Evolutionary conservation across 35 echinoderm and acorn worm species (phyloP).

Genomic region (Chiridota heheva): DNA sequence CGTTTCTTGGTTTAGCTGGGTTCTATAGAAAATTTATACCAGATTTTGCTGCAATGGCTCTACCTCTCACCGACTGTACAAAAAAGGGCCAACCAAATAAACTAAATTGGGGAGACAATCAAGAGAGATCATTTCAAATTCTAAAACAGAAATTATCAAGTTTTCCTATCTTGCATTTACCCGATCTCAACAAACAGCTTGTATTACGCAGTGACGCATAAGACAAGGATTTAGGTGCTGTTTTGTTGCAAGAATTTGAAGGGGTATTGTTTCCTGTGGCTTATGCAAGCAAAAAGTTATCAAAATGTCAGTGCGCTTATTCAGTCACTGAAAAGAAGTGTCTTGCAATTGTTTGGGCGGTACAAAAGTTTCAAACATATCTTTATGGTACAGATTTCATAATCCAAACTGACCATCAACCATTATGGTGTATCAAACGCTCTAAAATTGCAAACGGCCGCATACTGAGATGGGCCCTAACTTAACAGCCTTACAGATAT

Average conservation of each 20-base stretch:
- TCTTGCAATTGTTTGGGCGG: constrained; percentile 39
- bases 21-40: not conserved
- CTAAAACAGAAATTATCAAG: constrained; percentile 20
- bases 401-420: constrained; percentile 48
- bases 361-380: constrained; percentile 38
- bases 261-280: constrained; percentile 20
- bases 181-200: constrained; percentile 20
- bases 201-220: constrained; percentile 35
- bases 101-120: not conserved
- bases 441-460: constrained; percentile 45
- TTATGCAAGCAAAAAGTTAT: constrained; percentile 40
- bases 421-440: constrained; percentile 23
- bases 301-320: constrained; percentile 21
- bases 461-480: constrained; percentile 53
- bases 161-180: constrained; percentile 32
- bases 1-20: not conserved
- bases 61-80: not conserved
- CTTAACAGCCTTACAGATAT: constrained; percentile 39
- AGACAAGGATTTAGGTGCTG: constrained; percentile 27
- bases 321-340: constrained; percentile 39
- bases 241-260: constrained; percentile 23
- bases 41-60: not conserved
- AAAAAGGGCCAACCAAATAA: constrained; percentile 36
- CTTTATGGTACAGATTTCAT: constrained; percentile 39
- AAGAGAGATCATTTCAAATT: constrained; percentile 14